These are phyloP conservation scores for Enteromius mattozi DNA, from an alignment of 2,797 vertebrate species.

Conservation along the genomic window DNA sequence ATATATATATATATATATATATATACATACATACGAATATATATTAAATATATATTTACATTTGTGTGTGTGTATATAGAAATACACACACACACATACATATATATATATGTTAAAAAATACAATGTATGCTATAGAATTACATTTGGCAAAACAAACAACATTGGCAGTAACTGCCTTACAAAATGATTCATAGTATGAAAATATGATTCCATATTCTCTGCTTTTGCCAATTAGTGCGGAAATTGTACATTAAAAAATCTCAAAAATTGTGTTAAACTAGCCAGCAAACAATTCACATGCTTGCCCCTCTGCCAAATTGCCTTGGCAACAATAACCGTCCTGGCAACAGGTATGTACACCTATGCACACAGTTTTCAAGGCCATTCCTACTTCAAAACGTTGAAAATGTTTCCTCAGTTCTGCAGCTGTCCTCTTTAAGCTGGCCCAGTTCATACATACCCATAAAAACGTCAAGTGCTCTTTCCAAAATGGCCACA, in stretches of 20 bases:
- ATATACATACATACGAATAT: too few relatives aligned
- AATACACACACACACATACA: too few relatives aligned
- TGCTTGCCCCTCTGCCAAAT: slow-evolving; percentile 59
- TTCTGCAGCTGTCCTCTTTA: slow-evolving; percentile 60
- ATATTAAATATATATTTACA: too few relatives aligned
- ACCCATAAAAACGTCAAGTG: slow-evolving; percentile 45
- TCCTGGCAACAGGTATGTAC: slow-evolving; percentile 64
- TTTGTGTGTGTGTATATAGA: too few relatives aligned
- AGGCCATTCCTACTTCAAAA: slow-evolving; percentile 53
- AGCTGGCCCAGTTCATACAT: slow-evolving; percentile 45
- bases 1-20: too few relatives aligned
- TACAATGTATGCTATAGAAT: not conserved
- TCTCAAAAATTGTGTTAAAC: slow-evolving; percentile 8
- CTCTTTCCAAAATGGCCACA: slow-evolving; percentile 44
- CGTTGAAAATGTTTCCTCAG: slow-evolving; percentile 54
- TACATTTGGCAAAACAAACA: not conserved
- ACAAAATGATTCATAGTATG: slow-evolving; percentile 41
- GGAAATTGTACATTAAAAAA: slow-evolving; percentile 12
- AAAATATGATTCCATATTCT: slow-evolving; percentile 53
- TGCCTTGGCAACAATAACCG: slow-evolving; percentile 61
- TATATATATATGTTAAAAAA: not conserved
- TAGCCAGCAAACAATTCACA: slow-evolving; percentile 36
- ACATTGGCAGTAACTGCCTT: slow-evolving; percentile 11
- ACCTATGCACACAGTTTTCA: slow-evolving; percentile 54
- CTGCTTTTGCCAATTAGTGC: slow-evolving; percentile 28